A percentile compares a stretch with the other conserved stretches of the same genome.
phyloP scores from a whole-genome alignment of 2,113 vertebrate genomes.

The Pituophis catenifer region DNA sequence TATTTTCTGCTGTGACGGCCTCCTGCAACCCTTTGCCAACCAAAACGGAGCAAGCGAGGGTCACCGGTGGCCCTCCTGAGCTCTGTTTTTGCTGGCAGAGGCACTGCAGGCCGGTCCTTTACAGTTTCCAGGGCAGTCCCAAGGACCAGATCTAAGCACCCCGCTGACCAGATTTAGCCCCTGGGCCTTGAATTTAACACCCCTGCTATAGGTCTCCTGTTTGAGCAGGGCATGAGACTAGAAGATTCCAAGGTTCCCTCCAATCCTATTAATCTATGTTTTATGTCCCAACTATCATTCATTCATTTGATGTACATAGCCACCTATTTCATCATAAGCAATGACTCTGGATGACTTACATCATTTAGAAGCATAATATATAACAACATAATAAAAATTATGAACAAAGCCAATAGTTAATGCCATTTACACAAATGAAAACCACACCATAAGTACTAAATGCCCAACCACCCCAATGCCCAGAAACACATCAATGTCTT shows the following conservation, averaged over 20 bases:
- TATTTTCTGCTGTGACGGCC: too few species aligned
- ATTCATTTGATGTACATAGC: not conserved
- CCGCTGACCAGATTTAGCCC: accelerated
- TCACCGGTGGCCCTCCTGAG: too few species aligned
- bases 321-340: not conserved
- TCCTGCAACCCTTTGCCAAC: too few species aligned
- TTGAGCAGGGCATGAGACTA: not conserved
- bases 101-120: too few species aligned
- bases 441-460: not conserved
- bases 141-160: too few species aligned
- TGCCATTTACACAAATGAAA: not conserved
- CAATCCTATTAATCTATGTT: not conserved
- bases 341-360: not conserved
- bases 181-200: too few species aligned
- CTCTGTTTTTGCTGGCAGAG: too few species aligned
- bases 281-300: not conserved
- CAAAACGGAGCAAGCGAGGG: too few species aligned
- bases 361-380: not conserved
- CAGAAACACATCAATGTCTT: not conserved
- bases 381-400: not conserved
- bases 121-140: too few species aligned
- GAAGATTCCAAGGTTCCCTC: not conserved
- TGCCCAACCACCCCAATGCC: not conserved
- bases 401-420: not conserved
- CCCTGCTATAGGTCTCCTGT: not conserved